Percentiles rank a stretch among this genome's conserved stretches.
phyloP scores from a whole-genome alignment of 2,113 vertebrate species.

The Scartelaos histophorus region DNA sequence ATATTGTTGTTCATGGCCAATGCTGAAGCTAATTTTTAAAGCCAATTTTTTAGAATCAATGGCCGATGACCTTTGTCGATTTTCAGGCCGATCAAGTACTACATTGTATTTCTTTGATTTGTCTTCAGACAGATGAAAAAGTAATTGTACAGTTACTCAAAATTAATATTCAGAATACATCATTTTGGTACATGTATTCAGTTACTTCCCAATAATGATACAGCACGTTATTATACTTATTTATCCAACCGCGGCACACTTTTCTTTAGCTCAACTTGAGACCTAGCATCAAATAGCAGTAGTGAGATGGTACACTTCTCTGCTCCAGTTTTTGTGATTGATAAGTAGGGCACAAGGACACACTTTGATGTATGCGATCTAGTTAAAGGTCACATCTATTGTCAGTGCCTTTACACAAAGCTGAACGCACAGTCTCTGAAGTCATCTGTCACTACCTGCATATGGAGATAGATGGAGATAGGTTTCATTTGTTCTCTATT shows the following conservation, averaged over 20 bases:
- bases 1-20: background rate
- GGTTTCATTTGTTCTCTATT: conserved; percentile 16
- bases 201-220: too few relatives aligned
- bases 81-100: too few relatives aligned
- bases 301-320: background rate
- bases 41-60: too few relatives aligned
- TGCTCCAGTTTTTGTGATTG: conserved; percentile 1
- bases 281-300: background rate
- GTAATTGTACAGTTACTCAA: too few relatives aligned
- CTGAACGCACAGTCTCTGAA: background rate
- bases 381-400: conserved; percentile 8
- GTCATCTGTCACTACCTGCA: background rate
- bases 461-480: conserved; percentile 1
- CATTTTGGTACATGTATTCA: too few relatives aligned
- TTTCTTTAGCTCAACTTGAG: conserved; percentile 1
- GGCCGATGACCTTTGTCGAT: too few relatives aligned
- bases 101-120: too few relatives aligned
- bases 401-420: background rate
- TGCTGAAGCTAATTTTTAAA: too few relatives aligned
- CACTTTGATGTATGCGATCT: conserved; percentile 5
- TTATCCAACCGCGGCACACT: background rate
- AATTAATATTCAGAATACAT: too few relatives aligned
- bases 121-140: too few relatives aligned
- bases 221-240: background rate
- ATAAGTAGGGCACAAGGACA: conserved; percentile 10